Evolutionary conservation across 2,888 invertebrate genomes (phyloP).

Genomic region (Nymphalis urticae): DNA sequence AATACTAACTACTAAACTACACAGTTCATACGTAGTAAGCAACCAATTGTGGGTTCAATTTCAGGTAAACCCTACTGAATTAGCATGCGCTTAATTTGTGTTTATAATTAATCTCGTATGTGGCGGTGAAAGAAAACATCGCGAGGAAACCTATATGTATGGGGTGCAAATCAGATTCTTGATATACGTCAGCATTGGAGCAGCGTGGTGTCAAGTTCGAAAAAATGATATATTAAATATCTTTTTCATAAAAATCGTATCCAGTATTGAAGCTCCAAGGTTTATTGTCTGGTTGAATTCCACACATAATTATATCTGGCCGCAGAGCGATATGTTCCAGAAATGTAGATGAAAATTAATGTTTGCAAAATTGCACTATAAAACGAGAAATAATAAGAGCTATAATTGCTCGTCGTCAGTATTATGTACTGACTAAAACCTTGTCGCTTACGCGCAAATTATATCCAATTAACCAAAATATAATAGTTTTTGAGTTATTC

Average conservation of each 20-base stretch:
- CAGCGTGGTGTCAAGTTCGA: no score
- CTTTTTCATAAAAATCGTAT: slow-evolving; percentile 16
- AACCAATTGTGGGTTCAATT: no score
- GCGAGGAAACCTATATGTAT: no score
- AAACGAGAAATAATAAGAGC: slow-evolving; percentile 9
- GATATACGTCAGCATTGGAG: no score
- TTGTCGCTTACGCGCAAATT: not conserved
- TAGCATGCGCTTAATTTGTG: no score
- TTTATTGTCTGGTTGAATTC: slow-evolving; percentile 68
- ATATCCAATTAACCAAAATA: slow-evolving; percentile 14
- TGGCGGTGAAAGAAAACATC: no score
- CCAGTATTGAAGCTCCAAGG: slow-evolving; percentile 32
- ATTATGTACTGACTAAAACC: slow-evolving; percentile 22
- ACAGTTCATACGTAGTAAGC: no score
- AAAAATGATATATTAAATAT: no score
- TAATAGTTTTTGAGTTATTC: not conserved
- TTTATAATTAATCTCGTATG: no score
- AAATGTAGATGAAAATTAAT: slow-evolving; percentile 65
- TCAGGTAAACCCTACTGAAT: no score
- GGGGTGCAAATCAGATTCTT: no score
- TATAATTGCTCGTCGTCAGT: slow-evolving; percentile 15
- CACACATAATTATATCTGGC: slow-evolving; percentile 76
- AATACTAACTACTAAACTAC: no score
- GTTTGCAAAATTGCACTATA: slow-evolving; percentile 56
- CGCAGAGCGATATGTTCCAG: slow-evolving; percentile 62